These are phyloP conservation scores for Sarcophaga rosellei DNA, from an alignment of 2,888 invertebrate genomes.

Conservation along the genomic window DNA sequence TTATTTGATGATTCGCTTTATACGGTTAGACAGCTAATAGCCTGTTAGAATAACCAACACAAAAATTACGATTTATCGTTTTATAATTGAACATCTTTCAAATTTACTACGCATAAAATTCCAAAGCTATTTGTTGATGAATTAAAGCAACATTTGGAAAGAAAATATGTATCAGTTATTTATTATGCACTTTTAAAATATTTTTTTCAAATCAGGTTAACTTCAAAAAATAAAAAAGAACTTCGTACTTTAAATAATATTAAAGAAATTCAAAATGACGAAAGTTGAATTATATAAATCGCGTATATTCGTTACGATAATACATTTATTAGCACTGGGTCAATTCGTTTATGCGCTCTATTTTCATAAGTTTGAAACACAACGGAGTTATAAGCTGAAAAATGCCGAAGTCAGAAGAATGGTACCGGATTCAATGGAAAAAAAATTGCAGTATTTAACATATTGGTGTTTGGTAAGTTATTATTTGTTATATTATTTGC, in stretches of 20 bases:
- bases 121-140: too few relatives aligned
- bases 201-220: neutral
- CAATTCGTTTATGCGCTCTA: slow-evolving; percentile 81
- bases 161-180: too few relatives aligned
- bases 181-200: too few relatives aligned
- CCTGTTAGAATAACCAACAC: too few relatives aligned
- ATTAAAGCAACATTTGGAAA: too few relatives aligned
- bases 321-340: slow-evolving; percentile 79
- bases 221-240: slow-evolving; percentile 9
- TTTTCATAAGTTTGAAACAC: slow-evolving; percentile 82
- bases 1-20: too few relatives aligned
- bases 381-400: slow-evolving; percentile 76
- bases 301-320: slow-evolving; percentile 79
- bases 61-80: too few relatives aligned
- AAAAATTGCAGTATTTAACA: slow-evolving; percentile 81
- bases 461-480: slow-evolving; percentile 83
- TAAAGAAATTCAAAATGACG: slow-evolving; percentile 76
- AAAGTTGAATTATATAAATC: slow-evolving; percentile 81
- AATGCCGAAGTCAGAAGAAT: slow-evolving; percentile 75
- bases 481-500: neutral
- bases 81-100: too few relatives aligned
- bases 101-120: too few relatives aligned
- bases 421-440: slow-evolving; percentile 79
- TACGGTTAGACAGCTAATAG: too few relatives aligned
- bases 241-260: neutral